Percentiles rank a stretch among this genome's conserved stretches.
These are phyloP conservation scores for Leucoraja ocellata DNA, from an alignment of 2,797 vertebrate species.

Conservation along the genomic window DNA sequence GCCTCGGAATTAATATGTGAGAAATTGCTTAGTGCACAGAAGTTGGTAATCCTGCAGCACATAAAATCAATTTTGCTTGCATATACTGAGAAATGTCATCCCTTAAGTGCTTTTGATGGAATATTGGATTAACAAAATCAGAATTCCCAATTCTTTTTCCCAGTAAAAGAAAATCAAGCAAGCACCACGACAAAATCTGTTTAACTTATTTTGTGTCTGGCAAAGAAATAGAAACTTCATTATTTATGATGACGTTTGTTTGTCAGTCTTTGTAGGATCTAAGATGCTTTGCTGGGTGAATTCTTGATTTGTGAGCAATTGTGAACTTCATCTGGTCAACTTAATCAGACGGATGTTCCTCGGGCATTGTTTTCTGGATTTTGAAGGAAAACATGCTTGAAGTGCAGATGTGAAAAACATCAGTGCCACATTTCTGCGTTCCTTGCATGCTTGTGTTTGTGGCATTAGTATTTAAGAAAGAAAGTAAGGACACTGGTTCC, in stretches of 20 bases:
- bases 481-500: not conserved
- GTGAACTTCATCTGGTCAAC: conserved; percentile 58
- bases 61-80: conserved; percentile 29
- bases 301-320: conserved; percentile 60
- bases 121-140: not conserved
- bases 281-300: conserved; percentile 53
- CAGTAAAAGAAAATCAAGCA: conserved; percentile 39
- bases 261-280: not conserved
- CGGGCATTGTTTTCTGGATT: not conserved
- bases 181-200: not conserved
- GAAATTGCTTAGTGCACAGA: conserved; percentile 6
- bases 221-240: no score
- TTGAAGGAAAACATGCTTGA: not conserved
- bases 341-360: conserved; percentile 58
- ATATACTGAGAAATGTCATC: conserved; percentile 1
- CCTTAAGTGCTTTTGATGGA: not conserved
- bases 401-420: not conserved
- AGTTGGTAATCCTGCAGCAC: not conserved
- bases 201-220: not conserved
- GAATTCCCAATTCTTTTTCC: conserved; percentile 38
- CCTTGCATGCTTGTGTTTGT: not conserved
- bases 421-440: not conserved
- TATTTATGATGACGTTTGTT: not conserved
- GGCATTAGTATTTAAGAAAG: not conserved
- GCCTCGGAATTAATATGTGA: not conserved